Percentiles rank a stretch among this genome's conserved stretches.
Conservation (phyloP, 1,140 invertebrate species). For the Antheraea pernyi region DNA sequence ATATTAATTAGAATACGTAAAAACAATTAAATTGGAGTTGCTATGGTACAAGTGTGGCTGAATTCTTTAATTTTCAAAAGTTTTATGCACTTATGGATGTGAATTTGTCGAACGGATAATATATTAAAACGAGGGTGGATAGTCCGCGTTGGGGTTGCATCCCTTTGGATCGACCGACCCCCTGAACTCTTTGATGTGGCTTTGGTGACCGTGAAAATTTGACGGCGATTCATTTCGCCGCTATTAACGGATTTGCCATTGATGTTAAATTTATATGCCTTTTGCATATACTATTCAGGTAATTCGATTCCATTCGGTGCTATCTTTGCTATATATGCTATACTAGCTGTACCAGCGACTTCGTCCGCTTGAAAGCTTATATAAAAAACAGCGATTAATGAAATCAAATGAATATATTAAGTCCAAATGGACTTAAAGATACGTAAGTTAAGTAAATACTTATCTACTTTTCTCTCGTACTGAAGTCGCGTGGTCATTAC, state of each 20-base stretch:
- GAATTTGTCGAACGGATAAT: not conserved
- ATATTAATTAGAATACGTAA: too few species aligned
- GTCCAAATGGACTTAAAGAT: too few species aligned
- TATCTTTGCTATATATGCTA: not conserved
- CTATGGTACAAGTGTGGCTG: too few species aligned
- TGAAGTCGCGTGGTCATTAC: too few species aligned
- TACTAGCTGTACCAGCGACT: too few species aligned
- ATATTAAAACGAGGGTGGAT: slow-evolving; percentile 24
- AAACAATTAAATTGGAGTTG: too few species aligned
- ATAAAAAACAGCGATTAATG: too few species aligned
- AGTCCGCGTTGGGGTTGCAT: slow-evolving; percentile 31
- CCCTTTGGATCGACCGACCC: slow-evolving; percentile 19
- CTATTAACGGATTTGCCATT: slow-evolving; percentile 63
- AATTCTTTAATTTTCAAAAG: too few species aligned
- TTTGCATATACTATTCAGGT: not conserved
- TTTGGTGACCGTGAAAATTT: slow-evolving; percentile 67
- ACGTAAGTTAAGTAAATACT: too few species aligned
- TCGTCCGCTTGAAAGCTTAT: too few species aligned
- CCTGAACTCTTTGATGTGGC: slow-evolving; percentile 72
- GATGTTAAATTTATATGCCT: slow-evolving; percentile 30
- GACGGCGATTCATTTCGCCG: slow-evolving; percentile 59
- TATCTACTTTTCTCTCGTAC: too few species aligned
- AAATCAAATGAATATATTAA: too few species aligned
- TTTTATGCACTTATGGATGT: not conserved
- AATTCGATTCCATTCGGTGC: not conserved